These are phyloP conservation scores for Tenodera sinensis DNA, from an alignment of 2,888 invertebrate species.

Conservation along the genomic window DNA sequence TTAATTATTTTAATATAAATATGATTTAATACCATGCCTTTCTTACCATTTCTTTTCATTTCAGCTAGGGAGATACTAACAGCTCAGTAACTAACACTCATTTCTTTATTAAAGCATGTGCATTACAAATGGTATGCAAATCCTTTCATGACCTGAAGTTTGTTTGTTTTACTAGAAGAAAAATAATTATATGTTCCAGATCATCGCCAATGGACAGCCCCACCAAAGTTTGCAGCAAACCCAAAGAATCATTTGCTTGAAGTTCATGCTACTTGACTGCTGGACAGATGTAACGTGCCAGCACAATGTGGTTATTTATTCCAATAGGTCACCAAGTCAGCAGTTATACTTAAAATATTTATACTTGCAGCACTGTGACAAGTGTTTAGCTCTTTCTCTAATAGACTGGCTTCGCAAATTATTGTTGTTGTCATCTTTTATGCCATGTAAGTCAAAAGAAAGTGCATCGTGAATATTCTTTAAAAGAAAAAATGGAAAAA, in stretches of 20 bases:
- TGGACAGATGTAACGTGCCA: neutral
- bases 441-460: neutral
- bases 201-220: neutral
- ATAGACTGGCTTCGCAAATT: neutral
- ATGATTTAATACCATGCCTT: too few species aligned
- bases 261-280: neutral
- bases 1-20: too few species aligned
- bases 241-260: conserved; percentile 9
- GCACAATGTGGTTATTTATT: neutral
- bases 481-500: neutral
- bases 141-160: neutral
- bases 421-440: neutral
- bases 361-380: neutral
- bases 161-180: neutral
- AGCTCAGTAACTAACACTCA: too few species aligned
- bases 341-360: neutral
- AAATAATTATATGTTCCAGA: neutral
- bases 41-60: too few species aligned
- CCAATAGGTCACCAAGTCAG: neutral
- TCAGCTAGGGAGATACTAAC: too few species aligned
- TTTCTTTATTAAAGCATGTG: too few species aligned
- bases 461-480: neutral
- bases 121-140: too few species aligned
- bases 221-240: neutral
- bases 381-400: neutral